Evolutionary conservation across 1,140 invertebrate species (phyloP).

Genomic region (Ruditapes philippinarum): DNA sequence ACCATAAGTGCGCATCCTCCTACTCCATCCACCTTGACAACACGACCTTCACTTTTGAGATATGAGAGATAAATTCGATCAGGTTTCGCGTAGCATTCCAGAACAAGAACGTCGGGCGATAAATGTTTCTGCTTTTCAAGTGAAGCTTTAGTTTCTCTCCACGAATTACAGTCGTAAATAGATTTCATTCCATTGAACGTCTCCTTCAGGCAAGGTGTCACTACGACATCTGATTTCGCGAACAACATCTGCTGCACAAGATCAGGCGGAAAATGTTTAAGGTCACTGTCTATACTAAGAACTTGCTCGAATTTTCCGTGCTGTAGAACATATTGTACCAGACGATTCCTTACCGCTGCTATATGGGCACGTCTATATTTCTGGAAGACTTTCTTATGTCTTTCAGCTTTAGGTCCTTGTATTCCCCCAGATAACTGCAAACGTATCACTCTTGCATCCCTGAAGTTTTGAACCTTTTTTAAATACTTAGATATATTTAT

Average conservation of each 20-base stretch:
- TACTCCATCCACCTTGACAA: slow-evolving; percentile 83
- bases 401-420: slow-evolving; percentile 58
- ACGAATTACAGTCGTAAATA: slow-evolving; percentile 83
- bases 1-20: slow-evolving; percentile 83
- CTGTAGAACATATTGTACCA: slow-evolving; percentile 67
- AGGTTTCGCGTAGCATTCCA: slow-evolving; percentile 81
- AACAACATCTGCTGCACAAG: slow-evolving; percentile 80
- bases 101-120: slow-evolving; percentile 67
- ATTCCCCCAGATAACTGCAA: slow-evolving; percentile 73
- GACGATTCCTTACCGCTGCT: slow-evolving; percentile 79
- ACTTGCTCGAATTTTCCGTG: slow-evolving; percentile 78
- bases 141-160: slow-evolving; percentile 81
- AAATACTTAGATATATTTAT: slow-evolving; percentile 67
- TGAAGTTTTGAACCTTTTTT: slow-evolving; percentile 67
- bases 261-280: slow-evolving; percentile 74
- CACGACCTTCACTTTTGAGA: slow-evolving; percentile 77
- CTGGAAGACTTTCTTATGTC: slow-evolving; percentile 70
- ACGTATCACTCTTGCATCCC: slow-evolving; percentile 67
- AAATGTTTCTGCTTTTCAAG: slow-evolving; percentile 63
- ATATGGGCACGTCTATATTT: slow-evolving; percentile 74
- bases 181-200: slow-evolving; percentile 56
- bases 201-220: slow-evolving; percentile 74
- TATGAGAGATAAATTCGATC: slow-evolving; percentile 77
- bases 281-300: slow-evolving; percentile 83
- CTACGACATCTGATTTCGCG: slow-evolving; percentile 77